Base-by-base conservation (phyloP, 2,797 vertebrate genomes). In the Pseudomugil tenellus region DNA sequence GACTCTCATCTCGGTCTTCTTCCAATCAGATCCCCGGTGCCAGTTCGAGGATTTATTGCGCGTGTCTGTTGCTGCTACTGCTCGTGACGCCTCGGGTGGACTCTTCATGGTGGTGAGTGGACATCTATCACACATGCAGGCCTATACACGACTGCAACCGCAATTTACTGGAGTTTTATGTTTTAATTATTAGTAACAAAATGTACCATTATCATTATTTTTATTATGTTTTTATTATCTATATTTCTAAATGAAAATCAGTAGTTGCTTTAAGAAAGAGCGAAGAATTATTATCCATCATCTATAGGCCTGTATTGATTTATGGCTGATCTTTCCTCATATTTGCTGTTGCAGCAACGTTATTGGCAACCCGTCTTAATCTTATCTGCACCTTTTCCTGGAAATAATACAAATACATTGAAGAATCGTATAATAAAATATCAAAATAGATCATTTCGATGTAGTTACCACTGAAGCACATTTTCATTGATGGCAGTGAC, bases 71-170 rank as follows among this genome's bases (percentile, higher is more conserved):
- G 82, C 91, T 97, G 72, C 91, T 98, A 85, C 95, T 98, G 82
- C 91, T 95, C 74, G 91, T 97, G 74, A 96, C 96, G 63, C 96
- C 96, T 76, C 93, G 96, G 73, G 96, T 95, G 74, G 96, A 98
- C 81, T 95, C 96, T 43, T 98, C 96, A 48, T 98, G 97, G 97
- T 98, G 97, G 97, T 99, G 87, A 97, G 96, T 72, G 26, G 37
- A 17, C 73, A 72, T 56, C 70, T 49, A 58, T 80, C 67, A 83
- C 67, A 74, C 68, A 49, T 49, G 21, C 75, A 55, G 25, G 23
- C 29, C 51, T 25, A 49, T 49, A 46, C 61, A 67, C 71, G 51
- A 9, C 32, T 21, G 49, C 51, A 4, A 48, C 58, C 14, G 5
- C 13, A 3, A 73, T 72, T 54, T 29, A 62, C 9, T 4, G 7